Evolutionary conservation across 2,797 vertebrate genomes (phyloP), one percentile per base, ranked within the genome.

Genomic region (Coregonus suidteri): DNA sequence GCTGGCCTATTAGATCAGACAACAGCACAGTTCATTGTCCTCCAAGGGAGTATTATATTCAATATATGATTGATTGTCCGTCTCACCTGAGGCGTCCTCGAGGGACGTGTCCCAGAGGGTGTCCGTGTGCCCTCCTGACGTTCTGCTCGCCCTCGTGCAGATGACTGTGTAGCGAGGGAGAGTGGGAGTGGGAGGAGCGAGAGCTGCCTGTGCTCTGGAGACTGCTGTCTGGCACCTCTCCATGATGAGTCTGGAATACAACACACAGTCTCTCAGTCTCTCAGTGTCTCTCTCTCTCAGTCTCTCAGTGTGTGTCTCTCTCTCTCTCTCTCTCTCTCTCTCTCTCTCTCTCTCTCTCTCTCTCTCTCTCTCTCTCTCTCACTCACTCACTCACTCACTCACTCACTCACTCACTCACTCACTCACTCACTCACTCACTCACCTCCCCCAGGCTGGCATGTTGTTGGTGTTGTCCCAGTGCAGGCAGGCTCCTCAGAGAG

Each of bases 401-500:
- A 35, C 35, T 37, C 35, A 37, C 35, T 37, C 35, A 37, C 35
- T 37, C 35, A 37, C 35, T 37, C 35, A 37, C 35, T 37, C 35
- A 37, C 35, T 37, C 35, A 37, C 35, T 37, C 35, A 37, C 35
- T 37, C 35, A 37, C 35, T 37, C 35, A 37, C 37, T 20, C 80
- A 93, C 83, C 90, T 93, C 93, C 79, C 91, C 94, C 56, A 95
- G 93, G 82, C 91, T 95, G 85, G 94, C 93, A 88, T 95, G 96
- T 84, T 95, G 93, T 85, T 95, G 93, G 0, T 85, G 93, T 88
- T 96, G 94, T 73, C 96, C 93, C 79, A 94, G 78, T 75, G 96
- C 95, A 9, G 97, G 97, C 64, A 99, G 94, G 83, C 97, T 97
- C 59, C 96, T 93, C 83, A 99, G 94, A 0, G 97, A 96, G 15